Conservation (phyloP, 2,797 vertebrate genomes). For the Eremophila alpestris region DNA sequence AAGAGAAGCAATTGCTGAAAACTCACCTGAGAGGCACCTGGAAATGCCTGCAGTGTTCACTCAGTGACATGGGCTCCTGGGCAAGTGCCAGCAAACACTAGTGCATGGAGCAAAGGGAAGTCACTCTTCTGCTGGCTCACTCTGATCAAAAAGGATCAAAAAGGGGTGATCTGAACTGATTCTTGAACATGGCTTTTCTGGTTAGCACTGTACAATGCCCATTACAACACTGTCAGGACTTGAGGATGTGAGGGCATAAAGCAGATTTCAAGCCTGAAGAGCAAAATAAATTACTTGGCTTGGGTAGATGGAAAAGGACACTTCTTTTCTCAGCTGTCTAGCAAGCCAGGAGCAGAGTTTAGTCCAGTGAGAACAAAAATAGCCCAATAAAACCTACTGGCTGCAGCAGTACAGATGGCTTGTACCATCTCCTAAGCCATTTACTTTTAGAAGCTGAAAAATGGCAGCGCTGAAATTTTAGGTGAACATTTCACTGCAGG, state of each 20-base stretch:
- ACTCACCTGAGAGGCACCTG: neutral
- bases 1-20: neutral
- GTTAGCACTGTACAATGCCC: neutral
- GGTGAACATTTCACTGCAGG: conserved; percentile 10
- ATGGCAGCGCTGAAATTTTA: conserved; percentile 11
- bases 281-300: conserved; percentile 49
- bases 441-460: conserved; percentile 42
- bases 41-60: neutral
- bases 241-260: neutral
- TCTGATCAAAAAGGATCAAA: neutral
- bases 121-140: neutral
- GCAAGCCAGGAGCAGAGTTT: conserved; percentile 2
- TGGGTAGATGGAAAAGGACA: conserved; percentile 28
- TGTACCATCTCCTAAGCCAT: conserved; percentile 12
- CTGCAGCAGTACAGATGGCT: conserved; percentile 37
- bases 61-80: neutral
- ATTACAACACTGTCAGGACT: neutral
- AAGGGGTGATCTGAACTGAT: neutral
- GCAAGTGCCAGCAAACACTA: neutral
- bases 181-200: neutral
- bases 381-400: conserved; percentile 17
- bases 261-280: conserved; percentile 30
- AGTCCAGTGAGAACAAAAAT: conserved; percentile 33
- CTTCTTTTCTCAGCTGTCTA: conserved; percentile 12
- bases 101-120: neutral